Base-by-base conservation (phyloP, 2,888 invertebrate genomes). In the Catocala nupta region DNA sequence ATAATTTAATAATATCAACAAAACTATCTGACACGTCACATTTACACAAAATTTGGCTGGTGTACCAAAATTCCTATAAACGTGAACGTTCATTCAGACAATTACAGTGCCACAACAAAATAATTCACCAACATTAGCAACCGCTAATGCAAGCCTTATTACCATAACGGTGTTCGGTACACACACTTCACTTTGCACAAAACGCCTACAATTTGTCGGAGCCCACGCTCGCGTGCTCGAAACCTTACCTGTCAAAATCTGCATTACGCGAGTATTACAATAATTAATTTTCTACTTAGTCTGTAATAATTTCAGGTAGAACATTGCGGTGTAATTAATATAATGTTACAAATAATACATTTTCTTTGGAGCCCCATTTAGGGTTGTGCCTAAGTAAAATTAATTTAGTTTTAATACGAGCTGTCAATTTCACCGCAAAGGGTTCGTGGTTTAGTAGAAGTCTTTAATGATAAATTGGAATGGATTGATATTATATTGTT, bases 311-410 rank as follows among this genome's bases (percentile, higher is more conserved):
- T 81, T 78, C 70, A 78, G 72, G 77, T 78, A 75, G 70, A 65
- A 72, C 77, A 81, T 81, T 77, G 75, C 73, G 73, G 67, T 59
- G 74, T 81, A 82, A 85, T 83, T 84, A 84, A 83, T 81, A 78
- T 81, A 78, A 81, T 75, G 73, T 78, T 67, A 71, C 76, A 75
- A 76, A 79, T 81, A 81, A 81, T 80, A 81, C 70, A 80, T 85
- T 84, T 83, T 73, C 77, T 79, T 76, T 70, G 58, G 63, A 72
- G 63, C 65, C 52, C 49, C 52, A 10, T 39, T 45, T 68, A 83
- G 83, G 81, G 83, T 69, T 84, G 80, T n/a, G 36, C 36, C 36
- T 39, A 65, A 73, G 65, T 78, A 72, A 83, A 73, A 66, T 44
- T 60, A 52, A 66, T 68, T 75, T 77, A 71, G 75, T 74, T 81